phyloP scores from a whole-genome alignment of 2,797 vertebrate genomes.

The Acridotheres tristis region DNA sequence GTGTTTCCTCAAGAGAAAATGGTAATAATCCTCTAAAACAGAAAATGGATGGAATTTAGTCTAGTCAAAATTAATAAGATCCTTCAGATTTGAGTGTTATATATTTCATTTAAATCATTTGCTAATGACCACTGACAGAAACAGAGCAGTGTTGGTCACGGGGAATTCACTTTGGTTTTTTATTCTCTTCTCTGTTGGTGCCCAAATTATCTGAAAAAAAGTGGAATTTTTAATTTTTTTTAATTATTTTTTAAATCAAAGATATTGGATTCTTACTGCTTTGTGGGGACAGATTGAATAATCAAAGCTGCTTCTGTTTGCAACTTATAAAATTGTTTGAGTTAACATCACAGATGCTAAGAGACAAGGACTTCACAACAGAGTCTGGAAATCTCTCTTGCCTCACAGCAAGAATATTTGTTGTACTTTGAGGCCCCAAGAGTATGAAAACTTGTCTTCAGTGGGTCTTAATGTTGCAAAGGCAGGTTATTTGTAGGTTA shows the following conservation, averaged over 20 bases:
- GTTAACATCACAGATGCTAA: neutral
- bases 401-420: neutral
- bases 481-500: neutral
- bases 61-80: constrained; percentile 3
- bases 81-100: constrained; percentile 16
- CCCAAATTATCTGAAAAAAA: neutral
- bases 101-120: neutral
- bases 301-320: neutral
- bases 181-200: neutral
- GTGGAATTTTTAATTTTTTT: accelerated
- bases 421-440: neutral
- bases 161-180: constrained; percentile 13
- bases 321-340: neutral
- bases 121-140: neutral
- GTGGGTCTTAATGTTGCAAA: neutral
- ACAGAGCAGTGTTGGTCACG: neutral
- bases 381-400: neutral
- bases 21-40: constrained; percentile 30
- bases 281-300: neutral
- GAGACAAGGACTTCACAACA: neutral
- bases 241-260: neutral
- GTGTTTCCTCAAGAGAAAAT: constrained; percentile 20
- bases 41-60: constrained; percentile 26
- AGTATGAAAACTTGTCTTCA: neutral
- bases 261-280: neutral